These are phyloP conservation scores for Caenorhabditis briggsae DNA, from an alignment of 1,140 invertebrate genomes.

Conservation along the genomic window DNA sequence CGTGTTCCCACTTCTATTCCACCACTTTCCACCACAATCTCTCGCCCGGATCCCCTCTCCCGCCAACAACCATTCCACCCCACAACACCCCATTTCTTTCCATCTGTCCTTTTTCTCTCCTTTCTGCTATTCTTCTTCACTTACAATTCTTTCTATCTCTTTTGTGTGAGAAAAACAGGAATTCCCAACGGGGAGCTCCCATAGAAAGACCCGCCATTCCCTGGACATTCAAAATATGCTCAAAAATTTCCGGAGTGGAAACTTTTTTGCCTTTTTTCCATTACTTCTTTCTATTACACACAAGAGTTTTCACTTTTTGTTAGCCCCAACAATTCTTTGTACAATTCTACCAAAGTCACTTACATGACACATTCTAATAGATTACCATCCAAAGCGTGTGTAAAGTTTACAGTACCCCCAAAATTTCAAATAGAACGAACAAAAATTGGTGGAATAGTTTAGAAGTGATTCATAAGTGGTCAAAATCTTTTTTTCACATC, in stretches of 20 bases:
- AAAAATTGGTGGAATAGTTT: background rate
- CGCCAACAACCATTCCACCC: background rate
- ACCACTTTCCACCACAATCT: constrained; percentile 49
- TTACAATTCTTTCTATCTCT: background rate
- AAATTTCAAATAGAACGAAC: too few relatives aligned
- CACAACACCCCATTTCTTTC: constrained; percentile 42
- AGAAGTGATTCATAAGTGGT: background rate
- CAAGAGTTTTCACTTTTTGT: constrained; percentile 3
- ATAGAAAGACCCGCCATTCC: background rate
- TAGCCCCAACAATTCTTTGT: background rate
- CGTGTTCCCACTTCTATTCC: constrained; percentile 25
- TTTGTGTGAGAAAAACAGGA: constrained; percentile 5
- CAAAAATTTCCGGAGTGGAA: constrained; percentile 2
- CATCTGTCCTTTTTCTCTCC: constrained; percentile 54
- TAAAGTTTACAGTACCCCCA: too few relatives aligned
- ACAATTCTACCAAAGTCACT: background rate
- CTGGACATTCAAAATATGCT: constrained; percentile 45
- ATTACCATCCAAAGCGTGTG: too few relatives aligned
- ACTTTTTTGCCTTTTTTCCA: constrained; percentile 37
- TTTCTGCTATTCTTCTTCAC: background rate
- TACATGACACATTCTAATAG: too few relatives aligned
- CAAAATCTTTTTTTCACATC: background rate
- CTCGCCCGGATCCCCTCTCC: background rate
- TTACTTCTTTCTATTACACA: constrained; percentile 34
- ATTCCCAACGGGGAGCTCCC: constrained; percentile 39